Evolutionary conservation across 2,888 invertebrate genomes (phyloP).

Genomic region (Lacanobia wlatinum): DNA sequence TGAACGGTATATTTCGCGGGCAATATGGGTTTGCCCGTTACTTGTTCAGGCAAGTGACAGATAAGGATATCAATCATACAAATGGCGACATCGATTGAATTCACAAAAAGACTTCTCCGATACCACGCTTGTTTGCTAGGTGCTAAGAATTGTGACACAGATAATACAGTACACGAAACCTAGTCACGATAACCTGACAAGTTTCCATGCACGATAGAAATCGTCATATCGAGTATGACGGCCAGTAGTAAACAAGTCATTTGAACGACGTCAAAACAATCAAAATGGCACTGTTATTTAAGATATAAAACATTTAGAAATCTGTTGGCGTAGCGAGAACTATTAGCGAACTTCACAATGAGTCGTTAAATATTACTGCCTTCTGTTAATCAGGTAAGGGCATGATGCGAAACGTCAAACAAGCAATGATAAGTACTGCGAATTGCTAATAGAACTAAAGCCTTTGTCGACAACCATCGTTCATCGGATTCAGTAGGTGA

Average conservation of each 20-base stretch:
- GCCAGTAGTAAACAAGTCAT: slow-evolving; percentile 36
- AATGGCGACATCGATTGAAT: slow-evolving; percentile 81
- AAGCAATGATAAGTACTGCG: slow-evolving; percentile 73
- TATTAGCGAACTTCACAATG: slow-evolving; percentile 85
- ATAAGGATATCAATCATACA: slow-evolving; percentile 84
- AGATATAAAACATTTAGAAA: slow-evolving; percentile 75
- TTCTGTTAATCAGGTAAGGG: slow-evolving; percentile 82
- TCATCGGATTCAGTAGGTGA: slow-evolving; percentile 42
- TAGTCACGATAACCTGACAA: slow-evolving; percentile 32
- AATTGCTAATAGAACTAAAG: slow-evolving; percentile 71
- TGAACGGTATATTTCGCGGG: slow-evolving; percentile 83
- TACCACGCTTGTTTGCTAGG: slow-evolving; percentile 40
- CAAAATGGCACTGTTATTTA: slow-evolving; percentile 53
- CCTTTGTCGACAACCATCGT: slow-evolving; percentile 48
- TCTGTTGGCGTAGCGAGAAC: slow-evolving; percentile 74
- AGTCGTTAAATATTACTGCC: slow-evolving; percentile 87
- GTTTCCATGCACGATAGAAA: slow-evolving; percentile 43
- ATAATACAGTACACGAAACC: slow-evolving; percentile 38
- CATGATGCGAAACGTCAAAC: slow-evolving; percentile 80
- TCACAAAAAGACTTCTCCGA: slow-evolving; percentile 75
- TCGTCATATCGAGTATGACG: slow-evolving; percentile 34
- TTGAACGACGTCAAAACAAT: slow-evolving; percentile 48
- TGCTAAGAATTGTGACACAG: slow-evolving; percentile 60
- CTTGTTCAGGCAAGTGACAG: slow-evolving; percentile 80
- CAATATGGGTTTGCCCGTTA: slow-evolving; percentile 84